Conservation (phyloP, 2,888 invertebrate species). For the Rhaphigaster nebulosa region DNA sequence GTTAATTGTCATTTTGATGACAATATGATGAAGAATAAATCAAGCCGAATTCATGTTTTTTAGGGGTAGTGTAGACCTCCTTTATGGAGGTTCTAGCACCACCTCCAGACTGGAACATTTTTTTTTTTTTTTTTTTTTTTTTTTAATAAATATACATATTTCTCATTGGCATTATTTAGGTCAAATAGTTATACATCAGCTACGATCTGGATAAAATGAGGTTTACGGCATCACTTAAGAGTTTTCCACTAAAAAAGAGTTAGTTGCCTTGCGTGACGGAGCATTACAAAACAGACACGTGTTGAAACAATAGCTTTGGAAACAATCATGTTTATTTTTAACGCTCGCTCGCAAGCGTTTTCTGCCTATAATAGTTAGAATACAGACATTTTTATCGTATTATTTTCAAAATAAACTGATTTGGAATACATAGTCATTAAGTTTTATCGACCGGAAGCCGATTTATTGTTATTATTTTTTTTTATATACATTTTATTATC, state of each 20-base stretch:
- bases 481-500: too few relatives aligned
- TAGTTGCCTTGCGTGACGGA: background rate
- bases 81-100: too few relatives aligned
- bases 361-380: background rate
- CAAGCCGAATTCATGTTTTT: background rate
- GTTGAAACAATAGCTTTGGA: background rate
- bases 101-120: too few relatives aligned
- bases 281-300: background rate
- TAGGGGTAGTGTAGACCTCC: too few relatives aligned
- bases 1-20: too few relatives aligned
- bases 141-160: too few relatives aligned
- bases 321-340: background rate
- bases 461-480: too few relatives aligned
- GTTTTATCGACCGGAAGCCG: too few relatives aligned
- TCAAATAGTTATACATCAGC: background rate
- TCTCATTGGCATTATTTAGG: too few relatives aligned
- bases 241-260: background rate
- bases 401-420: background rate
- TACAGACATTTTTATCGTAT: background rate
- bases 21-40: background rate
- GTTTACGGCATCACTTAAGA: background rate
- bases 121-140: too few relatives aligned
- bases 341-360: background rate
- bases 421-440: too few relatives aligned
- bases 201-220: background rate